Percentiles rank a stretch among this genome's conserved stretches.
Evolutionary conservation across 2,797 vertebrate genomes (phyloP).

Genomic region (Chrosomus eos): DNA sequence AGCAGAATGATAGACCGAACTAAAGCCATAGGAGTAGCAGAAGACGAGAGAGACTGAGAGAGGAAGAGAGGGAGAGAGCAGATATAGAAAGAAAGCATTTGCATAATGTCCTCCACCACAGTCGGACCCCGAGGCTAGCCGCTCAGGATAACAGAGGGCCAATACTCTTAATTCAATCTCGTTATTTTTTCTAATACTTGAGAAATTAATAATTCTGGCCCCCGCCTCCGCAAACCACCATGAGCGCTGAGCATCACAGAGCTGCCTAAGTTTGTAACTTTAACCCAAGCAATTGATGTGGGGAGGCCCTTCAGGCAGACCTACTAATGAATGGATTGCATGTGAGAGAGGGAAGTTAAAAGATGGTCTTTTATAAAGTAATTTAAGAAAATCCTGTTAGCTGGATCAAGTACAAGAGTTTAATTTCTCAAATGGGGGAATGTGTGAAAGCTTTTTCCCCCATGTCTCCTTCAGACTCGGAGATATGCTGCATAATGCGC

Average conservation of each 20-base stretch:
- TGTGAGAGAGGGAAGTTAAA: slow-evolving; percentile 99
- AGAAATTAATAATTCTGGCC: slow-evolving; percentile 99
- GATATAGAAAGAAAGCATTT: slow-evolving; percentile 89
- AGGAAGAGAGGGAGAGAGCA: slow-evolving; percentile 75
- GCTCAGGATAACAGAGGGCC: slow-evolving; percentile 98
- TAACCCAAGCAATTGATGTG: slow-evolving; percentile 98
- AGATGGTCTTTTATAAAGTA: slow-evolving; percentile 99
- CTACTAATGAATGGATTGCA: slow-evolving; percentile 99
- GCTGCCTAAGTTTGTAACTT: slow-evolving; percentile 99
- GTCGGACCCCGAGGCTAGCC: slow-evolving; percentile 93
- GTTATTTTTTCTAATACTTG: slow-evolving; percentile 97
- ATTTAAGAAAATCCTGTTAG: slow-evolving; percentile 99
- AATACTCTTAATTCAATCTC: slow-evolving; percentile 99
- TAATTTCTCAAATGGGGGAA: slow-evolving; percentile 91
- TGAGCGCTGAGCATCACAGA: slow-evolving; percentile 92
- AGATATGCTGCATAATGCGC: slow-evolving; percentile 51
- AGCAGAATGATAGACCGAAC: background rate
- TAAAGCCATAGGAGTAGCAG: background rate
- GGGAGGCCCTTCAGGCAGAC: slow-evolving; percentile 98
- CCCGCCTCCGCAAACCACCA: slow-evolving; percentile 93
- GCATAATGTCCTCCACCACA: slow-evolving; percentile 99
- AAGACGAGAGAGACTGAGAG: slow-evolving; percentile 15
- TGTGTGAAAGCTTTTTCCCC: slow-evolving; percentile 74
- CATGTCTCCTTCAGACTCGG: slow-evolving; percentile 60
- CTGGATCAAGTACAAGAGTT: slow-evolving; percentile 99